These are phyloP conservation scores for Todiramphus chloris DNA, from an alignment of 2,113 vertebrate genomes.

Conservation along the genomic window DNA sequence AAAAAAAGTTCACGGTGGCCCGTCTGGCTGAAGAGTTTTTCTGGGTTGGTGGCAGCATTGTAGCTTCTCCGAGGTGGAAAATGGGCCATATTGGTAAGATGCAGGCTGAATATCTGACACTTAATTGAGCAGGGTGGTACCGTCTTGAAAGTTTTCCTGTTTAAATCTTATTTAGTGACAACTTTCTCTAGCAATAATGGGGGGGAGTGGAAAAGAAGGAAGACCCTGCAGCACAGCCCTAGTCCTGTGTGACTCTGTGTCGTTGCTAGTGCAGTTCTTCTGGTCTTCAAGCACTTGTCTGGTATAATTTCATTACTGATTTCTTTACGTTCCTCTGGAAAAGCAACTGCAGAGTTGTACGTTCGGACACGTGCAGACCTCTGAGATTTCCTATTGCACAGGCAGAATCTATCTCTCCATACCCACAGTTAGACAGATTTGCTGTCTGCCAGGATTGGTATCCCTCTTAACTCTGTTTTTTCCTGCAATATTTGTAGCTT, in stretches of 20 bases:
- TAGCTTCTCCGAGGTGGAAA: constrained; percentile 79
- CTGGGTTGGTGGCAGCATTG: constrained; percentile 83
- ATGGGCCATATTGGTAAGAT: constrained; percentile 88
- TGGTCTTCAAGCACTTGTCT: not conserved
- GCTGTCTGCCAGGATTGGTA: not conserved
- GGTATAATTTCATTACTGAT: not conserved
- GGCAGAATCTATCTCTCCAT: not conserved
- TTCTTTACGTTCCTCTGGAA: not conserved
- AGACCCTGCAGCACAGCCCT: not conserved
- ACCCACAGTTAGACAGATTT: not conserved
- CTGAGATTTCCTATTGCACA: not conserved
- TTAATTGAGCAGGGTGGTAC: not conserved
- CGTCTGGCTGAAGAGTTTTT: constrained; percentile 81
- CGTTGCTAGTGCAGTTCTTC: not conserved
- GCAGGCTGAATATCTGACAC: not conserved
- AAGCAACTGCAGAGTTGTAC: not conserved
- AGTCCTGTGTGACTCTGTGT: rapidly evolving
- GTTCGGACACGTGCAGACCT: not conserved
- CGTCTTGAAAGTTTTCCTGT: not conserved
- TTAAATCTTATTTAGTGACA: not conserved
- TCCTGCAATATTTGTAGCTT: not conserved
- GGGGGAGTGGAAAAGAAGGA: not conserved
- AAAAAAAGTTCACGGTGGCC: constrained; percentile 67
- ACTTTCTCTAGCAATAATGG: not conserved
- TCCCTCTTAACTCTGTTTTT: not conserved